Evolutionary conservation across 2,888 invertebrate genomes (phyloP).

Genomic region (Harpagoxenus sublaevis): DNA sequence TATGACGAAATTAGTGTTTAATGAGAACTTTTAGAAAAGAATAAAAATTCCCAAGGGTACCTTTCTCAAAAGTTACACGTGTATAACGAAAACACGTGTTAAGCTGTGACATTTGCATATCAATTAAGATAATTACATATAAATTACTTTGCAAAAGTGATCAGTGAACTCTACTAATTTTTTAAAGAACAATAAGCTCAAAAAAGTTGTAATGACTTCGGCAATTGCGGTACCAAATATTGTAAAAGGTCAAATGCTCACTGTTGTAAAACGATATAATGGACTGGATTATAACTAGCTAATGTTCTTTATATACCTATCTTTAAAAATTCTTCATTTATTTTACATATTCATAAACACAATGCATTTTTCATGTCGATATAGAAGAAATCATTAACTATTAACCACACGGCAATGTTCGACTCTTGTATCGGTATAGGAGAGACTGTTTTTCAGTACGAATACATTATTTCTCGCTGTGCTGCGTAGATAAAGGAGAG

Average conservation of each 20-base stretch:
- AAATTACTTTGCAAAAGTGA: neutral
- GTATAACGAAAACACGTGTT: neutral
- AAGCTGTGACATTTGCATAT: neutral
- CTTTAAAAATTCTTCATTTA: neutral
- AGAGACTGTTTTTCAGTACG: neutral
- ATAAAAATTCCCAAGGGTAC: neutral
- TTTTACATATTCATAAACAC: neutral
- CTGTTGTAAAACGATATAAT: neutral
- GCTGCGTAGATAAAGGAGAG: constrained; percentile 13
- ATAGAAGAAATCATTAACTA: constrained; percentile 47
- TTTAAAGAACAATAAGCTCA: neutral
- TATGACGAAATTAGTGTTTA: neutral
- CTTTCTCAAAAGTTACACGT: neutral
- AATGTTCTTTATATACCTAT: neutral
- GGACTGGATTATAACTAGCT: neutral
- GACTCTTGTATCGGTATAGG: neutral
- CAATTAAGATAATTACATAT: neutral
- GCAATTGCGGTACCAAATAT: neutral
- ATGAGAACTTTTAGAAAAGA: neutral
- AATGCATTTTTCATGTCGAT: constrained; percentile 36
- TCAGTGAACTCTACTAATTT: neutral
- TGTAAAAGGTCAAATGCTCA: neutral
- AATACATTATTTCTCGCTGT: neutral
- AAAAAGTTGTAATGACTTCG: neutral
- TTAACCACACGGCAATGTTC: neutral